phyloP scores from a whole-genome alignment of 23 tunicate species.

The Trididemnum clinides region DNA sequence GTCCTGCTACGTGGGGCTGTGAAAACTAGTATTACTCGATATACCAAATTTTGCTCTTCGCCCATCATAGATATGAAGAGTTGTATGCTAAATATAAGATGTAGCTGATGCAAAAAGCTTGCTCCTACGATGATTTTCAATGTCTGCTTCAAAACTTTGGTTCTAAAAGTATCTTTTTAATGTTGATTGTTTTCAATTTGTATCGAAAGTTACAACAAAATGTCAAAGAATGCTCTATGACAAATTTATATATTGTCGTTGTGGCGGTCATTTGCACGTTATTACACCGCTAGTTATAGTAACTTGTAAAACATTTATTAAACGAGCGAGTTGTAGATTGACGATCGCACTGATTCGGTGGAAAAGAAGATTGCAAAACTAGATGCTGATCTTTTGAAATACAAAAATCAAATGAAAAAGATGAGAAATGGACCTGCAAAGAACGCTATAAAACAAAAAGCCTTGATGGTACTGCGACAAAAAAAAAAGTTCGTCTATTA shows the following conservation, averaged over 20 bases:
- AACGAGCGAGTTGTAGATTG: conserved; percentile 30
- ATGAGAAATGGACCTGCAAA: conserved; percentile 95
- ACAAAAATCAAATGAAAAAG: conserved; percentile 95
- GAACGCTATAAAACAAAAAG: conserved; percentile 86
- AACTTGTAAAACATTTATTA: background rate
- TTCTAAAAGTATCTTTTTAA: too few species aligned
- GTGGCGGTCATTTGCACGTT: too few species aligned
- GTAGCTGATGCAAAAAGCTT: too few species aligned
- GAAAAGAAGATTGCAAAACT: conserved; percentile 97
- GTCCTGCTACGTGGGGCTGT: background rate
- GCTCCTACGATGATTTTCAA: too few species aligned
- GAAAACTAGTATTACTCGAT: background rate
- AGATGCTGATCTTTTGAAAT: conserved; percentile 92
- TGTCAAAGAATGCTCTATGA: too few species aligned
- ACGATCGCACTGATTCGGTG: conserved; percentile 90
- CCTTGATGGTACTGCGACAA: conserved; percentile 84
- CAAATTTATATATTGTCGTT: too few species aligned
- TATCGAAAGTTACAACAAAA: too few species aligned
- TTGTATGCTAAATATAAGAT: background rate
- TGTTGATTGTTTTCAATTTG: too few species aligned
- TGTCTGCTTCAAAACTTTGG: too few species aligned
- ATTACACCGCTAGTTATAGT: too few species aligned
- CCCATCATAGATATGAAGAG: background rate
- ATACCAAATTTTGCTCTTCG: background rate
- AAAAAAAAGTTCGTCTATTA: conserved; percentile 84